phyloP scores from a whole-genome alignment of 2,888 invertebrate genomes.

The Priocnemis perturbator region DNA sequence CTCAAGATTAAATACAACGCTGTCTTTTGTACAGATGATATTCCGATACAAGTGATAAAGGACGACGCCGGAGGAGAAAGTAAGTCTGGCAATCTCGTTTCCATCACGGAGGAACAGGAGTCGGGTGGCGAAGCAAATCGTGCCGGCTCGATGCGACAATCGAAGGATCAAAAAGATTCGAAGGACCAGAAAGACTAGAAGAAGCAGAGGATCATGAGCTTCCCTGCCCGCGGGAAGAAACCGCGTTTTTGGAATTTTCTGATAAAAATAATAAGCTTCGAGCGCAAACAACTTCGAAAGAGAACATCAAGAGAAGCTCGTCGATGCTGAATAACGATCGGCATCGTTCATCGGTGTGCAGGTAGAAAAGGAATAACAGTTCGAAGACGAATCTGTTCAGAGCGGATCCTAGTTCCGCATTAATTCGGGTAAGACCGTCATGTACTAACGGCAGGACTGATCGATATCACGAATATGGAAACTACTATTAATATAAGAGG shows the following conservation, averaged over 20 bases:
- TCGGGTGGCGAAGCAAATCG: conserved; percentile 72
- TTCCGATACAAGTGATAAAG: conserved; percentile 88
- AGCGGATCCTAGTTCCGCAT: conserved; percentile 73
- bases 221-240: conserved; percentile 79
- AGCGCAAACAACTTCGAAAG: conserved; percentile 75
- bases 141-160: conserved; percentile 77
- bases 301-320: conserved; percentile 62
- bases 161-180: conserved; percentile 68
- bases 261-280: conserved; percentile 75
- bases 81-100: conserved; percentile 78
- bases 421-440: conserved; percentile 70
- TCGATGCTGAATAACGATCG: conserved; percentile 63
- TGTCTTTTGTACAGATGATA: conserved; percentile 83
- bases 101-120: conserved; percentile 84
- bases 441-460: conserved; percentile 48
- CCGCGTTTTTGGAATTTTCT: conserved; percentile 54
- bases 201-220: conserved; percentile 77
- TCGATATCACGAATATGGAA: conserved; percentile 75
- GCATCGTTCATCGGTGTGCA: conserved; percentile 73
- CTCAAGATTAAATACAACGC: no score
- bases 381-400: conserved; percentile 72
- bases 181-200: conserved; percentile 64
- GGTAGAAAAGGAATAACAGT: conserved; percentile 74
- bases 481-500: conserved; percentile 77
- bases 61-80: conserved; percentile 78